phyloP scores from a whole-genome alignment of 2,797 vertebrate genomes.

The Coregonus sp. region DNA sequence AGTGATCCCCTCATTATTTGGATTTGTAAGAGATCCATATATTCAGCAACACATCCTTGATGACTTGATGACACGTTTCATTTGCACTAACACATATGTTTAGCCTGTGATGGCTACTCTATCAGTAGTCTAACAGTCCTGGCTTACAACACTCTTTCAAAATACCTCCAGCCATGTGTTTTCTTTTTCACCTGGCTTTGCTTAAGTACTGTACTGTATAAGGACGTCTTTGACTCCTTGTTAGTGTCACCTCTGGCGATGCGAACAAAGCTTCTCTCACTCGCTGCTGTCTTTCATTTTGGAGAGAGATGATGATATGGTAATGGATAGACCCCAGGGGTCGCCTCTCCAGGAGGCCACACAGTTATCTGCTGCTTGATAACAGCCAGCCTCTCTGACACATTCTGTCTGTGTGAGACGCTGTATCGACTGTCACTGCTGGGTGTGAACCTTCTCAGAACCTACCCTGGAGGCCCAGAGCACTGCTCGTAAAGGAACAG shows the following conservation, averaged over 20 bases:
- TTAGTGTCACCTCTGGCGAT: slow-evolving; percentile 9
- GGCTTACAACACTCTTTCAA: background rate
- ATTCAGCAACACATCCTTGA: background rate
- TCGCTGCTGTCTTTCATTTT: slow-evolving; percentile 38
- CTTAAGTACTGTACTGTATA: slow-evolving; percentile 3
- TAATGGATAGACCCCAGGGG: slow-evolving; percentile 50
- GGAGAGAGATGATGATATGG: slow-evolving; percentile 38
- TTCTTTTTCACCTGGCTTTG: background rate
- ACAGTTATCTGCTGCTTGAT: slow-evolving; percentile 66
- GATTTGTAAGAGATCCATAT: slow-evolving; percentile 4
- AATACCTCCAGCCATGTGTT: background rate
- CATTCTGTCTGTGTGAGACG: slow-evolving; percentile 44
- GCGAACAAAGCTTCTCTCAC: slow-evolving; percentile 18
- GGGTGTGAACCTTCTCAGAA: slow-evolving; percentile 29
- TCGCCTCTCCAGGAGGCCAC: slow-evolving; percentile 49
- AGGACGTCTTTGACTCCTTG: slow-evolving; percentile 10
- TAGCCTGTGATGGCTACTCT: background rate
- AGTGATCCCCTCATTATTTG: background rate
- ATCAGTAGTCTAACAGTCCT: too few relatives aligned
- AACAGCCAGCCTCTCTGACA: slow-evolving; percentile 52
- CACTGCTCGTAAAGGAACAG: slow-evolving; percentile 69
- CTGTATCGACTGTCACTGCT: slow-evolving; percentile 47
- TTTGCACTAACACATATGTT: slow-evolving; percentile 5
- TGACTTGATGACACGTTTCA: background rate
- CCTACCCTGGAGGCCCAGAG: slow-evolving; percentile 41